These are phyloP conservation scores for Papilio helenus DNA, from an alignment of 1,140 invertebrate genomes.

Conservation along the genomic window DNA sequence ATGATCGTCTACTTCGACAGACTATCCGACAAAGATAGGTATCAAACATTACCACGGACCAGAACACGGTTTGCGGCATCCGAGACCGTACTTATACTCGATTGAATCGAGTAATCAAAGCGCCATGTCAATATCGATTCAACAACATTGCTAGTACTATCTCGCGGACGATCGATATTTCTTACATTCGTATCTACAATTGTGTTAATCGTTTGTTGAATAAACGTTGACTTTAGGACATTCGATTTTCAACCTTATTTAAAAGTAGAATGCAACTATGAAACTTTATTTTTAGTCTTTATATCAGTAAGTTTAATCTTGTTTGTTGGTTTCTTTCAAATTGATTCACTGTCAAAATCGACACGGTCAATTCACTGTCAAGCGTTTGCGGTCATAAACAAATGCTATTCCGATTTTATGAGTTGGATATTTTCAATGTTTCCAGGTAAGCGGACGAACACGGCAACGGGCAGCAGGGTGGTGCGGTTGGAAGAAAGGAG, in stretches of 20 bases:
- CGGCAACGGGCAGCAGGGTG: too few relatives aligned
- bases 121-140: constrained; percentile 78
- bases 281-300: background rate
- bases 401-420: constrained; percentile 63
- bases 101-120: constrained; percentile 80
- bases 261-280: background rate
- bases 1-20: constrained; percentile 66
- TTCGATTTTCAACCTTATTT: constrained; percentile 20
- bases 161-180: constrained; percentile 76
- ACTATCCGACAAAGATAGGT: constrained; percentile 66
- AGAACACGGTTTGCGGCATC: constrained; percentile 61
- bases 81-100: constrained; percentile 61
- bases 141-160: constrained; percentile 74
- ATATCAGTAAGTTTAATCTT: constrained; percentile 33
- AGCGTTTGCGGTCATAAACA: constrained; percentile 68
- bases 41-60: constrained; percentile 67
- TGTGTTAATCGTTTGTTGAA: constrained; percentile 44
- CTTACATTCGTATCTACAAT: constrained; percentile 68
- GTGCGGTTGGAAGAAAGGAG: too few relatives aligned
- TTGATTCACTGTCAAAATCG: constrained; percentile 77
- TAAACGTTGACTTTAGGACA: constrained; percentile 17
- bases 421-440: constrained; percentile 58
- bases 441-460: too few relatives aligned
- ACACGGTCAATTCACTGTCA: constrained; percentile 72
- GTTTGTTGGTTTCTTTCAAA: constrained; percentile 58